A percentile compares a stretch with the other conserved stretches of the same genome.
These are phyloP conservation scores for Zoanthus solanderi DNA, from an alignment of 92 coral and sea anemone species.

Conservation along the genomic window DNA sequence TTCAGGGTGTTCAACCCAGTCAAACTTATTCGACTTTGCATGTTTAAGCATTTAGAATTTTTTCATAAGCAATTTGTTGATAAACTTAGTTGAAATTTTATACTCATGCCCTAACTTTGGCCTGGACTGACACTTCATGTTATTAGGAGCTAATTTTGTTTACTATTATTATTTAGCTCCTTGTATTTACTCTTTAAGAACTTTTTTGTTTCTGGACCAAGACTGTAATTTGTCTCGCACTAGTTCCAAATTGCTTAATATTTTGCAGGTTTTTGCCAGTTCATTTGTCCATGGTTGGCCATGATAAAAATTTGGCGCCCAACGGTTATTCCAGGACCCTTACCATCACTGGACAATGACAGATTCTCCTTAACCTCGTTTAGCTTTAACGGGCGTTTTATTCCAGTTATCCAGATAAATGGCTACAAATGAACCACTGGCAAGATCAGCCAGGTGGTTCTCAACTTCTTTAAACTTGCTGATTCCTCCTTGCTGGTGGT, in stretches of 20 bases:
- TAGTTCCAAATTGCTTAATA: slow-evolving; percentile 27
- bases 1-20: too few species aligned
- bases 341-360: slow-evolving; percentile 48
- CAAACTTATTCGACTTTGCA: too few species aligned
- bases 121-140: too few species aligned
- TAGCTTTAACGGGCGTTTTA: slow-evolving; percentile 49
- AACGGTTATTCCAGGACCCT: slow-evolving; percentile 22
- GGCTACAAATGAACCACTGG: slow-evolving; percentile 9
- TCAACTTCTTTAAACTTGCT: background rate
- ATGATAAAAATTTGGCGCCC: slow-evolving; percentile 12
- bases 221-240: background rate
- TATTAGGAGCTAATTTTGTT: too few species aligned
- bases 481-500: background rate
- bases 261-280: slow-evolving; percentile 32
- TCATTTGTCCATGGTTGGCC: slow-evolving; percentile 35
- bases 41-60: too few species aligned
- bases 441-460: background rate
- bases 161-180: too few species aligned
- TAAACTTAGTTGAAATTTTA: too few species aligned
- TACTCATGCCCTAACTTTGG: too few species aligned
- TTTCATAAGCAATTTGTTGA: too few species aligned
- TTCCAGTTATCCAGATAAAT: slow-evolving; percentile 19
- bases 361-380: background rate
- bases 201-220: slow-evolving; percentile 12
- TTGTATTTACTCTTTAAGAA: slow-evolving; percentile 16